Conservation (phyloP, 2,888 invertebrate genomes). For the Tridacna crocea region DNA sequence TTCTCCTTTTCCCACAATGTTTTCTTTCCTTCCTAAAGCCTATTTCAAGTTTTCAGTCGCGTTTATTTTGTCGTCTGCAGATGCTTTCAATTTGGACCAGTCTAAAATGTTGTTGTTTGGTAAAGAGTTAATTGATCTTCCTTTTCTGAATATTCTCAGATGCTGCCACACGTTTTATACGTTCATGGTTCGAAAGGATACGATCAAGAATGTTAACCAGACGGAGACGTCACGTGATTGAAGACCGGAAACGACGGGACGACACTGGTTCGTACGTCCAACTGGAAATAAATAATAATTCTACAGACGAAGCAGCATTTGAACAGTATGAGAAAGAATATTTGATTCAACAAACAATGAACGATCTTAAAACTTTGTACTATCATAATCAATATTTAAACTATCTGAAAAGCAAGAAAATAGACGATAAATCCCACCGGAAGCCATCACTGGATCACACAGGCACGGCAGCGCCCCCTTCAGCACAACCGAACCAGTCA, state of each 20-base stretch:
- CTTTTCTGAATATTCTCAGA: neutral
- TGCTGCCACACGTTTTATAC: neutral
- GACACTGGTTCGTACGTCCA: neutral
- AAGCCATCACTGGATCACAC: neutral
- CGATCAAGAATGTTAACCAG: neutral
- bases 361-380: conserved; percentile 12
- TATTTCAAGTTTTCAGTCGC: too few relatives aligned
- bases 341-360: conserved; percentile 7
- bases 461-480: conserved; percentile 9
- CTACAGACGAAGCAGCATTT: conserved; percentile 12
- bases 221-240: neutral
- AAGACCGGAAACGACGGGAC: neutral
- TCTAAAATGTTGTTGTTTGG: too few relatives aligned
- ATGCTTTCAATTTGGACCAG: neutral
- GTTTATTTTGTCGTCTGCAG: too few relatives aligned
- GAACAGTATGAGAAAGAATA: conserved; percentile 15
- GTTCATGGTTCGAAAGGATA: neutral
- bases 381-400: conserved; percentile 10
- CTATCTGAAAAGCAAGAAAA: conserved; percentile 11
- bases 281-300: conserved; percentile 8
- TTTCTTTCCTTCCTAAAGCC: too few relatives aligned
- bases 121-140: neutral
- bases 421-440: neutral
- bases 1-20: neutral
- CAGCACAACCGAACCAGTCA: neutral